Percentiles rank a stretch among this genome's conserved stretches.
phyloP scores from a whole-genome alignment of 2,113 vertebrate species.

The Apteryx owenii region DNA sequence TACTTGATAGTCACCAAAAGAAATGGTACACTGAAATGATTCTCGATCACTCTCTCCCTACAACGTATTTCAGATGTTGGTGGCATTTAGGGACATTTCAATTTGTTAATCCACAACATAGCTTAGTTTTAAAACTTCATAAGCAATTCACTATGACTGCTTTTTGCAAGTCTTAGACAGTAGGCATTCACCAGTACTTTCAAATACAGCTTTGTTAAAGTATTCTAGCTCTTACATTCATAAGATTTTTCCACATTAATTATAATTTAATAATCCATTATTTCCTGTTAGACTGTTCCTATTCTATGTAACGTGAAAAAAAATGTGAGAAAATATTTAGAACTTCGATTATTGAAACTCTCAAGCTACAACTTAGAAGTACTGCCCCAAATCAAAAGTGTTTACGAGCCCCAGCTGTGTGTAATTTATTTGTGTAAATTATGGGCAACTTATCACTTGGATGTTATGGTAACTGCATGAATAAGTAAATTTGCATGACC shows the following conservation, averaged over 20 bases:
- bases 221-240: neutral
- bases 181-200: neutral
- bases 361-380: neutral
- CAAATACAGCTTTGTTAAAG: neutral
- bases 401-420: conserved; percentile 14
- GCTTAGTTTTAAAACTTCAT: neutral
- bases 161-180: neutral
- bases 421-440: conserved; percentile 31
- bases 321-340: neutral
- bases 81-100: neutral
- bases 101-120: neutral
- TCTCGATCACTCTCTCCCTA: neutral
- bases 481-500: conserved; percentile 18
- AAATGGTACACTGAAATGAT: neutral
- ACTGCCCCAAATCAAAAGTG: neutral
- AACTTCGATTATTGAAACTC: neutral
- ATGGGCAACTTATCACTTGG: neutral
- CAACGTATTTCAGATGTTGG: neutral
- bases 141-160: neutral
- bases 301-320: neutral
- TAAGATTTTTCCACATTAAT: neutral
- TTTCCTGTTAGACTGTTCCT: neutral
- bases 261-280: neutral
- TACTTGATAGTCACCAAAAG: neutral
- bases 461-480: conserved; percentile 31